Conservation (phyloP, 1,140 invertebrate genomes). For the Dreissena rostriformis region DNA sequence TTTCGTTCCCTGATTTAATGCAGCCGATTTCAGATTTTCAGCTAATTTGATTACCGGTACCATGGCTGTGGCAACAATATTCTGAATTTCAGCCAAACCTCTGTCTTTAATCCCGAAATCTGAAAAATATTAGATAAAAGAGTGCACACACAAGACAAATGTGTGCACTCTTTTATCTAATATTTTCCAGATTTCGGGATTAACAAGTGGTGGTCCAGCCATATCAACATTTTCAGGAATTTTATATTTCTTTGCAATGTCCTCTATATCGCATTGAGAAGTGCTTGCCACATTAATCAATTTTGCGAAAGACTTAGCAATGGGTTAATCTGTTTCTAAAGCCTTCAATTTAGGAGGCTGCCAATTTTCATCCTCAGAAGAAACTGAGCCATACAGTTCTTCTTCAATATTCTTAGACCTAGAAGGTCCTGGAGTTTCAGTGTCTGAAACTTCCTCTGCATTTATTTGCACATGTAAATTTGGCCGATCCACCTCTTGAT, state of each 20-base stretch:
- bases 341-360: not conserved
- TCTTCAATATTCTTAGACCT: too few species aligned
- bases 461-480: too few species aligned
- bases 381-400: too few species aligned
- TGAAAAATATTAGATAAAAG: too few species aligned
- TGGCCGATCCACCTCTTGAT: too few species aligned
- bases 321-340: conserved; percentile 7
- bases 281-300: conserved; percentile 22
- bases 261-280: conserved; percentile 1
- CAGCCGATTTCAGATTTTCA: not conserved
- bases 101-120: too few species aligned
- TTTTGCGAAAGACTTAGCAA: not conserved
- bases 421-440: too few species aligned
- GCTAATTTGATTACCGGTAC: conserved; percentile 15
- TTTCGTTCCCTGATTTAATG: not conserved
- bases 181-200: conserved; percentile 31
- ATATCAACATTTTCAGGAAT: conserved; percentile 13
- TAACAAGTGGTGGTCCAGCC: not conserved
- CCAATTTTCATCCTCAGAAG: not conserved
- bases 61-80: conserved; percentile 18
- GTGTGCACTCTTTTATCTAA: conserved; percentile 14
- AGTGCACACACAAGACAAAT: too few species aligned
- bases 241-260: not conserved
- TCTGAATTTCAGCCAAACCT: conserved; percentile 19
- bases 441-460: too few species aligned